phyloP scores from a whole-genome alignment of 2,888 invertebrate species.

The Trichogramma evanescens region DNA sequence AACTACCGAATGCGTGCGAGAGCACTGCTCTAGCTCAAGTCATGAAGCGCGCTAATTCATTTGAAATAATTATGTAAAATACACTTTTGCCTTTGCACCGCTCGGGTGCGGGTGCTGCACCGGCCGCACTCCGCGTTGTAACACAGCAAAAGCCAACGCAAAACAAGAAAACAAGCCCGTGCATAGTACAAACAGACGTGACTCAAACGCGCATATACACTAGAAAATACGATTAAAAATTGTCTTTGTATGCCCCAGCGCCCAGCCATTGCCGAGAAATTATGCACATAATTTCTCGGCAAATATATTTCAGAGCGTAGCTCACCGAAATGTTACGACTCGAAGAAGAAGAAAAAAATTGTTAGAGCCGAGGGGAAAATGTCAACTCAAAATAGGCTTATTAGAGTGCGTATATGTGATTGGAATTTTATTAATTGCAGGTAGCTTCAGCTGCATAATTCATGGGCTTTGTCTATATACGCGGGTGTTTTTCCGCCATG shows the following conservation, averaged over 20 bases:
- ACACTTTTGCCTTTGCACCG: too few relatives aligned
- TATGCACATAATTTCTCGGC: constrained; percentile 5
- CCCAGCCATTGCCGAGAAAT: constrained; percentile 3
- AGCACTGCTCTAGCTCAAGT: too few relatives aligned
- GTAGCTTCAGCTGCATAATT: constrained; percentile 34
- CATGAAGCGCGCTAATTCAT: too few relatives aligned
- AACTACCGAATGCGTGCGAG: too few relatives aligned
- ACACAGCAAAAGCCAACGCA: not conserved
- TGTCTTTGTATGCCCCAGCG: not conserved
- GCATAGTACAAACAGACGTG: not conserved
- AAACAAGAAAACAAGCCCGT: not conserved
- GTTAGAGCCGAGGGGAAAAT: constrained; percentile 2
- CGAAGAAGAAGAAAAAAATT: not conserved
- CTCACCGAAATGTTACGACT: not conserved
- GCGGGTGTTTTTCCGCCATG: not conserved
- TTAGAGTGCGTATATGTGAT: constrained; percentile 33
- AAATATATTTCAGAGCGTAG: constrained; percentile 4
- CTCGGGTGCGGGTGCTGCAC: too few relatives aligned
- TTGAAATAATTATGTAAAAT: too few relatives aligned
- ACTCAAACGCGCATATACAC: not conserved
- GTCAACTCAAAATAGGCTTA: constrained; percentile 20
- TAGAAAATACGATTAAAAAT: constrained; percentile 12
- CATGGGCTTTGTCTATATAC: constrained; percentile 29
- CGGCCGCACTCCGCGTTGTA: too few relatives aligned
- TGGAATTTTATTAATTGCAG: constrained; percentile 39